Conservation (phyloP, 1,140 invertebrate genomes). For the Trichonephila clavipes region DNA sequence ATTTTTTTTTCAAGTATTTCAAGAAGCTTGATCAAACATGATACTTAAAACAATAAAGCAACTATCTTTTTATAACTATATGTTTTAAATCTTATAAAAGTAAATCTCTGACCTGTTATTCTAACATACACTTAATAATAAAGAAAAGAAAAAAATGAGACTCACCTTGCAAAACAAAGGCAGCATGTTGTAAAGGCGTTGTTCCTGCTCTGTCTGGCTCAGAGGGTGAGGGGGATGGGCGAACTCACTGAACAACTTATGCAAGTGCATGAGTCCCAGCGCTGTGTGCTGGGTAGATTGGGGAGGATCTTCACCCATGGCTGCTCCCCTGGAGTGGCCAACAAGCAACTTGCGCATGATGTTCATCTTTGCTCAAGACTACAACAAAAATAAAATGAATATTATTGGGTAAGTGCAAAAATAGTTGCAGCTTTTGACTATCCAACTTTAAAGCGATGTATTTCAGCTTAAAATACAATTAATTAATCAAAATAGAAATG, state of each 20-base stretch:
- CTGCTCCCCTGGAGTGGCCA: constrained; percentile 73
- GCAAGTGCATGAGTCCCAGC: constrained; percentile 95
- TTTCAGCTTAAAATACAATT: too few species aligned
- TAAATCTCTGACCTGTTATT: too few species aligned
- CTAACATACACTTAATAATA: too few species aligned
- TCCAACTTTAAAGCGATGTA: too few species aligned
- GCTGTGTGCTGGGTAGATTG: constrained; percentile 77
- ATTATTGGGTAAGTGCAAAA: too few species aligned
- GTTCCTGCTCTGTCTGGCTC: constrained; percentile 91
- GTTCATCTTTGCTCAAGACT: constrained; percentile 77
- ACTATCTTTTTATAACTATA: too few species aligned
- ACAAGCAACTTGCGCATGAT: constrained; percentile 78
- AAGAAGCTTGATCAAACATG: too few species aligned
- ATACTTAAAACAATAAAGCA: too few species aligned
- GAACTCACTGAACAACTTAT: constrained; percentile 97
- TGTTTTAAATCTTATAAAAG: too few species aligned
- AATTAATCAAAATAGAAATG: too few species aligned
- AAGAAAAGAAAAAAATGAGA: not conserved
- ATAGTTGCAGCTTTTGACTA: too few species aligned
- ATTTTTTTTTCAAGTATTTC: too few species aligned
- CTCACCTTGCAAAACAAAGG: constrained; percentile 98
- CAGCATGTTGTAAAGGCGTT: constrained; percentile 98
- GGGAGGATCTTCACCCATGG: constrained; percentile 68
- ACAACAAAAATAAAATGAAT: not conserved
- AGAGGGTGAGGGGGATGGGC: constrained; percentile 91